These are phyloP conservation scores for Diaphora mendica DNA, from an alignment of 2,888 invertebrate genomes.

Conservation along the genomic window DNA sequence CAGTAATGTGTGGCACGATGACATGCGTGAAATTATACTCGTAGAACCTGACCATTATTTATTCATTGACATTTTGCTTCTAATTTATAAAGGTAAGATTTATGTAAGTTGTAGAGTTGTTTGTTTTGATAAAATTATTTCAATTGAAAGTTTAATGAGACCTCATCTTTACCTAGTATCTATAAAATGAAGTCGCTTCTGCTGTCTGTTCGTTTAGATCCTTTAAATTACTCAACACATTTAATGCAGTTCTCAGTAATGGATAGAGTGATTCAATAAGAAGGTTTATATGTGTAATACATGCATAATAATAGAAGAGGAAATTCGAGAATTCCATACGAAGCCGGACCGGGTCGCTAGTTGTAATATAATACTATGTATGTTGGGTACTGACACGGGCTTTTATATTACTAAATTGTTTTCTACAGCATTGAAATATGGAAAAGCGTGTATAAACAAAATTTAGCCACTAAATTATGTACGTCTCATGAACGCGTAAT, in stretches of 20 bases:
- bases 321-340: too few species aligned
- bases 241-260: too few species aligned
- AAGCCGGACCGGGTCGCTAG: too few species aligned
- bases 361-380: neutral
- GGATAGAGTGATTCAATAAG: too few species aligned
- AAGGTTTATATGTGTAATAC: too few species aligned
- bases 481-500: slow-evolving; percentile 35
- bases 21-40: neutral
- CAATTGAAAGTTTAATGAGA: neutral
- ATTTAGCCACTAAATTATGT: slow-evolving; percentile 41
- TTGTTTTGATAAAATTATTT: neutral
- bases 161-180: neutral
- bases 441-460: slow-evolving; percentile 34
- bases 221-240: too few species aligned
- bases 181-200: too few species aligned
- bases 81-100: neutral
- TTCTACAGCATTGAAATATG: slow-evolving; percentile 11
- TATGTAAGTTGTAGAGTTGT: neutral
- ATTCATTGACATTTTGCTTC: neutral
- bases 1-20: neutral
- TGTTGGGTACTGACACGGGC: neutral
- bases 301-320: too few species aligned
- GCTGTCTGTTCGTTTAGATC: too few species aligned
- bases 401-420: slow-evolving; percentile 12
- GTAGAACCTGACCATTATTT: neutral